These are phyloP conservation scores for Trichomycterus rosablanca DNA, from an alignment of 2,113 vertebrate genomes.

Conservation along the genomic window DNA sequence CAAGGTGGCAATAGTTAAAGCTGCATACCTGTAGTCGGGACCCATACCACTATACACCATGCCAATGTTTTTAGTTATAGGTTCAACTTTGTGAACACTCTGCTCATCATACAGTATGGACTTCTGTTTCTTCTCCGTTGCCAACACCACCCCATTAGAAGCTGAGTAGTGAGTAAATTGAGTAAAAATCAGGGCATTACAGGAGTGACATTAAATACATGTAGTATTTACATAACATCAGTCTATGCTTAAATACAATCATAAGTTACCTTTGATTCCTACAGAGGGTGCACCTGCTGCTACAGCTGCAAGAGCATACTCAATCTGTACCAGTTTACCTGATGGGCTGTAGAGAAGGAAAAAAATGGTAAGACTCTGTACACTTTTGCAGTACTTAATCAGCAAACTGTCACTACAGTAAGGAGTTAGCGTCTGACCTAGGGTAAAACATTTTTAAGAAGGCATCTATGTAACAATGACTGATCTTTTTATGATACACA, in stretches of 20 bases:
- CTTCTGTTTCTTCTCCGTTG: slow-evolving; percentile 98
- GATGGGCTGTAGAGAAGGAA: slow-evolving; percentile 75
- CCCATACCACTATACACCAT: slow-evolving; percentile 99
- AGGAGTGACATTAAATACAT: background rate
- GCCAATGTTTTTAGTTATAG: slow-evolving; percentile 97
- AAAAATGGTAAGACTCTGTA: background rate
- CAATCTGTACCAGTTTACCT: slow-evolving; percentile 97
- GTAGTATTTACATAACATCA: too few relatives aligned
- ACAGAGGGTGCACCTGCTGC: slow-evolving; percentile 96
- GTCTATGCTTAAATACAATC: background rate
- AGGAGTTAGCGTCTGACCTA: too few relatives aligned
- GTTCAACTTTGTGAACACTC: slow-evolving; percentile 97
- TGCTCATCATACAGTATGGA: slow-evolving; percentile 97
- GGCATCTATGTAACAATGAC: too few relatives aligned
- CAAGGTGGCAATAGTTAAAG: too few relatives aligned
- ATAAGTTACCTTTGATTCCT: slow-evolving; percentile 89
- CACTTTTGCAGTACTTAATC: too few relatives aligned
- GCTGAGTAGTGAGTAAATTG: slow-evolving; percentile 59
- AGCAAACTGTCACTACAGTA: too few relatives aligned
- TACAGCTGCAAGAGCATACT: slow-evolving; percentile 95
- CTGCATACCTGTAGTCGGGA: slow-evolving; percentile 95
- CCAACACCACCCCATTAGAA: slow-evolving; percentile 94
- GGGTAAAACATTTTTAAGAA: too few relatives aligned
- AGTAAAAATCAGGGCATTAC: background rate
- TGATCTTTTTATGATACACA: too few relatives aligned